phyloP scores from a whole-genome alignment of 2,113 vertebrate species.

The Dicaeum eximium region DNA sequence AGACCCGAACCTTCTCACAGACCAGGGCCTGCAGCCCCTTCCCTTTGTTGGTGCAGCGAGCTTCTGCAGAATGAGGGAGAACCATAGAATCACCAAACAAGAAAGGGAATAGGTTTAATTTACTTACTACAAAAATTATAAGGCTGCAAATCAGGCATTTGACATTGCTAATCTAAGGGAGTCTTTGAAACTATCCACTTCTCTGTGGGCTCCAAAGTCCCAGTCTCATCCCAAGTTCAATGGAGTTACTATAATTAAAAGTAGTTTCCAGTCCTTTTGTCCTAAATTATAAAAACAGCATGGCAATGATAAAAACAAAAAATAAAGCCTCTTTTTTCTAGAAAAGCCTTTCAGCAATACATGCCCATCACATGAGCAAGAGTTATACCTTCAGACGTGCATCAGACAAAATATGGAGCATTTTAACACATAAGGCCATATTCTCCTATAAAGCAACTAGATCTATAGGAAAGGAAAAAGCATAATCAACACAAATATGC shows the following conservation, averaged over 20 bases:
- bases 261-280: neutral
- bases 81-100: neutral
- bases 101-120: neutral
- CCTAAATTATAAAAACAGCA: neutral
- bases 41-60: neutral
- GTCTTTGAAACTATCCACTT: neutral
- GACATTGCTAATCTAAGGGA: neutral
- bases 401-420: neutral
- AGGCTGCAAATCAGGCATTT: neutral
- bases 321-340: neutral
- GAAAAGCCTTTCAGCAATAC: neutral
- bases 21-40: neutral
- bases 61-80: neutral
- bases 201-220: neutral
- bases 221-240: neutral
- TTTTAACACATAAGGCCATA: neutral
- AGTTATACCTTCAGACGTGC: neutral
- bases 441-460: neutral
- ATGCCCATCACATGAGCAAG: neutral
- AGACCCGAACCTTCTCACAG: neutral
- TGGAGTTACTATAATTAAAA: neutral
- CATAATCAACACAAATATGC: neutral
- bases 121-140: neutral
- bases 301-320: slow-evolving; percentile 11
- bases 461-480: neutral